Base-by-base conservation (phyloP, 1,140 invertebrate genomes). In the Bilobella aurantiaca region DNA sequence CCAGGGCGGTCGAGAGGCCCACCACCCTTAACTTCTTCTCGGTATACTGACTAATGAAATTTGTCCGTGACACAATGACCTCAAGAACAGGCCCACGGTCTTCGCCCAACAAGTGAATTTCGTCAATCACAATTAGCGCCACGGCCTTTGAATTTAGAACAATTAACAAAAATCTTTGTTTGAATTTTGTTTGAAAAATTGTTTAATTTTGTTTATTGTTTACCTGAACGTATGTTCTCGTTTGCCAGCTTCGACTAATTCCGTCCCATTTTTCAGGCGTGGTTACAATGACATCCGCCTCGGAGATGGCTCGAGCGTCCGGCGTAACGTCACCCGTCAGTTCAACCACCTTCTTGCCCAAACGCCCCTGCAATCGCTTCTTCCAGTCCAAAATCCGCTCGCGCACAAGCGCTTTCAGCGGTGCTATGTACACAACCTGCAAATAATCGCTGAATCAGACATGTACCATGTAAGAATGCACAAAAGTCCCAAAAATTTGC, bases 201-300 rank as follows among this genome's bases (percentile, higher is more conserved):
- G 34, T 12, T n/a, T n/a, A n/a, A n/a, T n/a, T n/a, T n/a, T n/a
- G n/a, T n/a, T n/a, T n/a, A n/a, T n/a, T 42, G 18, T 42, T 61
- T 67, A 68, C 83, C 66, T 85, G 87, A 1, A 99, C 96, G 75
- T 98, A 99, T 78, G 87, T 88, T 69, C 96, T 83, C 0, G 90
- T 97, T 74, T 98, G 94, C 94, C 96, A 99, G 65, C 90, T 93
- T 69, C 96, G 83, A 77, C 92, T 96, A 63, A 99, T 92, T 67
- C 95, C 96, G 77, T 99, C 96, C 96, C 96, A 99, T 78, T 99
- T 99, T 79, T 99, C 96, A 0, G 96, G 96, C 0, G 96, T 99
- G 1, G 96, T 98, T 0, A 99, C 92, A 70, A 99, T 98, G 1
- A 99, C 86, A 75, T 92, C 87, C 0, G 96, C 87, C 58, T 78